Base-by-base conservation (phyloP, 1,140 invertebrate species). In the Pseudomyrmex sp. region DNA sequence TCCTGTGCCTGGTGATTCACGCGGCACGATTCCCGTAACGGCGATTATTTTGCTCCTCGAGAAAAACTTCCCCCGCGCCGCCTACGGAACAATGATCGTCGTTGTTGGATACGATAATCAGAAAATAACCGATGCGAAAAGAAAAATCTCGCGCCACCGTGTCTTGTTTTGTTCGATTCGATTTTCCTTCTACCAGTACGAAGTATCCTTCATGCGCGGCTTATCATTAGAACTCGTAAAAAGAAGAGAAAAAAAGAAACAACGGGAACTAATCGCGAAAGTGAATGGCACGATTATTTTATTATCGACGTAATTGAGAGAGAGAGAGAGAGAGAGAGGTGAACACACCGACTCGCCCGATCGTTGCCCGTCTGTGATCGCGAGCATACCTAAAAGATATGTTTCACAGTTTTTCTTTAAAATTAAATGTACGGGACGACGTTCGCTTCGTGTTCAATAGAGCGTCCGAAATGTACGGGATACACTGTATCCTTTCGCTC, bases 1-100 rank as follows among this genome's bases (percentile, higher is more conserved):
- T 80, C 65, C 76, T 80, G 35, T 35, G 76, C 54, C 65, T 18
- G 76, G 35, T 80, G 75, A 77, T 68, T 77, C 75, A 80, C 20
- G 20, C 65, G 65, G 8, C 44, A 79, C 35, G 12, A 18, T 80
- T 79, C 52, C 52, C 59, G 23, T 54, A 66, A 56, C 26, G 48
- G 66, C 15, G 63, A 46, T 44, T 66, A 44, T 52, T 10, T 59
- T 20, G 62, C 62, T 7, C 61, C 5, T 20, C 15, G 13, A 23
- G 26, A 46, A 56, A 56, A 48, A 26, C 59, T 63, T 54, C 18
- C 15, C 69, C n/a, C 18, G 56, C 26, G 46, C 18, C 48, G 46
- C 8, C n/a, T 10, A 1, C 9, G 8, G 44, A 12, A 18, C n/a
- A n/a, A 7, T 15, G 15, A 23, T 4, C 18, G 2, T 18, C 10